Evolutionary conservation across 1,140 invertebrate genomes (phyloP).

Genomic region (Frieseomelitta varia): DNA sequence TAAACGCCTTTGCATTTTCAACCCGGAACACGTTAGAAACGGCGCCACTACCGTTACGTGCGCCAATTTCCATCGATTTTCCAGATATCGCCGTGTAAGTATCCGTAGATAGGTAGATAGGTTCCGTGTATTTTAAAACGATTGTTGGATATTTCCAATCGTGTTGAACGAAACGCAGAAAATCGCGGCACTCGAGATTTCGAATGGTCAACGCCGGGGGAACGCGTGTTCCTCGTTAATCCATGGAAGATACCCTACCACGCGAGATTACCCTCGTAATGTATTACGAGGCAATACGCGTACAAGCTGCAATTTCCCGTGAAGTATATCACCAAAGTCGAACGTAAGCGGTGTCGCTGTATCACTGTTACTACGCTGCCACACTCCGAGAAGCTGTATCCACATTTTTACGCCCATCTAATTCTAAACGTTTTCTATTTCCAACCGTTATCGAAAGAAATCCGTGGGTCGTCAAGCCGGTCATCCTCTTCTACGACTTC

Average conservation of each 20-base stretch:
- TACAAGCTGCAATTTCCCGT: conserved; percentile 41
- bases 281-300: conserved; percentile 36
- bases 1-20: conserved; percentile 3
- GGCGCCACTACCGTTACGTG: not conserved
- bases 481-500: not conserved
- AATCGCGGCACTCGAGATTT: not conserved
- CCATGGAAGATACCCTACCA: not conserved
- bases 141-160: no score
- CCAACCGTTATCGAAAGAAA: not conserved
- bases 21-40: not conserved
- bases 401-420: conserved; percentile 1
- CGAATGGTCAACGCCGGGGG: conserved; percentile 2
- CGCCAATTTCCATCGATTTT: not conserved
- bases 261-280: conserved; percentile 24
- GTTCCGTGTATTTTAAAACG: not conserved
- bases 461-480: not conserved
- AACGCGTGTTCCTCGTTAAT: conserved; percentile 39
- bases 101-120: no score
- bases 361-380: conserved; percentile 42
- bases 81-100: not conserved
- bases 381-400: conserved; percentile 16
- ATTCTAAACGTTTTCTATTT: conserved; percentile 6
- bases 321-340: conserved; percentile 36
- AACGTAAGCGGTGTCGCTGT: conserved; percentile 37
- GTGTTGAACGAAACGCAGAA: not conserved